Conservation (phyloP, 2,888 invertebrate genomes). For the Plebejus argus region DNA sequence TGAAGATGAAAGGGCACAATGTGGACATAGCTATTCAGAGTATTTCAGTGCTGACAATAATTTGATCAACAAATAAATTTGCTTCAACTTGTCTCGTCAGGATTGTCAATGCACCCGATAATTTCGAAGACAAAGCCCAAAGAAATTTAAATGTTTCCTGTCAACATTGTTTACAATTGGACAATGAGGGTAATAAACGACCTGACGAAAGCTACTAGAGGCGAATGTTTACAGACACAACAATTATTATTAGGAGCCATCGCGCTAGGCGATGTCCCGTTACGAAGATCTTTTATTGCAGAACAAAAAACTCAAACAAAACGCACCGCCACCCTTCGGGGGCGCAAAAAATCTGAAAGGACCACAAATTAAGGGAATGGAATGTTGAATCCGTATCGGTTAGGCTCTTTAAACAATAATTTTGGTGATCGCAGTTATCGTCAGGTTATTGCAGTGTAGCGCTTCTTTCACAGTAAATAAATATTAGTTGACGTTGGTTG, state of each 20-base stretch:
- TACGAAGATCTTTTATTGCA: conserved; percentile 70
- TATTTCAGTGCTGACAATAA: neutral
- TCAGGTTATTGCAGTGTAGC: neutral
- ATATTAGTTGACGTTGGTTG: neutral
- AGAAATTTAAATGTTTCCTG: neutral
- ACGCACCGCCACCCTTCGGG: conserved; percentile 63
- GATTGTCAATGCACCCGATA: neutral
- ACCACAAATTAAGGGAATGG: conserved; percentile 75
- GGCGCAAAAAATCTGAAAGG: conserved; percentile 72
- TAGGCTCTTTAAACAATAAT: conserved; percentile 38
- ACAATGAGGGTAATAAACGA: conserved; percentile 8
- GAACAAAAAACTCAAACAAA: conserved; percentile 67
- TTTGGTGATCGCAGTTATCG: conserved; percentile 36
- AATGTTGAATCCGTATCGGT: conserved; percentile 74
- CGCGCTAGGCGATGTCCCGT: conserved; percentile 56
- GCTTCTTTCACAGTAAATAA: neutral
- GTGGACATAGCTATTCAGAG: too few relatives aligned
- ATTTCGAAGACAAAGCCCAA: neutral
- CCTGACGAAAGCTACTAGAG: conserved; percentile 12
- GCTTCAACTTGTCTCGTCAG: neutral
- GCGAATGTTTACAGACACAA: conserved; percentile 24
- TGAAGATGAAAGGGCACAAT: too few relatives aligned
- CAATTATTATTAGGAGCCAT: conserved; percentile 26
- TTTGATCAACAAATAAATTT: neutral
- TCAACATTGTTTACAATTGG: neutral